A percentile compares a stretch with the other conserved stretches of the same genome.
These are phyloP conservation scores for Stratiomys singularior DNA, from an alignment of 2,888 invertebrate genomes.

Conservation along the genomic window DNA sequence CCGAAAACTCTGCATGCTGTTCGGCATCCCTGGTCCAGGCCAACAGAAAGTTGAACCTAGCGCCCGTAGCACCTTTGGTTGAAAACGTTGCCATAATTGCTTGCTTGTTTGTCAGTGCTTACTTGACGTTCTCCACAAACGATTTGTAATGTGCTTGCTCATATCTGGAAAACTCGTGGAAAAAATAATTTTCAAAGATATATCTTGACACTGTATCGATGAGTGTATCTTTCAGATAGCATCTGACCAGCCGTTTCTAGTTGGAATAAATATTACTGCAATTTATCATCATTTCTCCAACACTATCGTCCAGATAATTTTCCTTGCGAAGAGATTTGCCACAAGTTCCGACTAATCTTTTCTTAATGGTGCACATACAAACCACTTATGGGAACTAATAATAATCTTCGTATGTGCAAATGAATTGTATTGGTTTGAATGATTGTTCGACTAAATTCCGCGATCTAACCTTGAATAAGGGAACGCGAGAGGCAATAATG, in stretches of 20 bases:
- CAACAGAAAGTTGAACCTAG: background rate
- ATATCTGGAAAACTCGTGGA: background rate
- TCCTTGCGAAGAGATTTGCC: background rate
- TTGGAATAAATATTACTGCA: background rate
- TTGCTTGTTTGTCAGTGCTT: background rate
- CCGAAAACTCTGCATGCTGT: background rate
- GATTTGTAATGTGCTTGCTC: background rate
- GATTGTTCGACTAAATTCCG: too few species aligned
- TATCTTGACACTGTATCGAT: background rate
- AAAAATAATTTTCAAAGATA: background rate
- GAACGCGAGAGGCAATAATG: too few species aligned
- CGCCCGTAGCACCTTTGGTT: background rate
- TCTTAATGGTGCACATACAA: background rate
- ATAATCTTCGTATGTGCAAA: background rate
- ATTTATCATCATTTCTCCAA: constrained; percentile 8
- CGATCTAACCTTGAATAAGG: too few species aligned
- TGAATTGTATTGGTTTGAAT: too few species aligned
- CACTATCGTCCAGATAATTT: background rate
- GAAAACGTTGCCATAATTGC: background rate
- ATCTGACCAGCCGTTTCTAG: background rate
- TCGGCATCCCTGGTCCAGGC: background rate
- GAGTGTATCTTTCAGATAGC: background rate
- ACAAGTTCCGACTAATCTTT: background rate
- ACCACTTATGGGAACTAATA: background rate
- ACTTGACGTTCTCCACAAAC: background rate